Conservation (phyloP, 2,888 invertebrate genomes). For the Malthinus seriepunctatus region DNA sequence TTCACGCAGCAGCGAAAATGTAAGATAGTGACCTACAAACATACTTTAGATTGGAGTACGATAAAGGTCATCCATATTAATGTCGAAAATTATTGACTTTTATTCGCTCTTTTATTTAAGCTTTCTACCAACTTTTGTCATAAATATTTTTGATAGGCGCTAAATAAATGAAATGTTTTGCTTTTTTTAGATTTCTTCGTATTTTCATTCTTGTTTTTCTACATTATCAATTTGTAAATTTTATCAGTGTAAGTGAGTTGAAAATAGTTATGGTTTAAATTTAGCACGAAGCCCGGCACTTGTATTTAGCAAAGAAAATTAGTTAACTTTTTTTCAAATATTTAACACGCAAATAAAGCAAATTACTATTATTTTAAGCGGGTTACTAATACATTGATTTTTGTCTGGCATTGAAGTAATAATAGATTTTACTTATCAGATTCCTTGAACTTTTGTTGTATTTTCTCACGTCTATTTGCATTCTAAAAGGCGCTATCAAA, state of each 20-base stretch:
- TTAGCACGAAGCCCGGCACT: too few species aligned
- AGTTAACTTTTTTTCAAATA: too few species aligned
- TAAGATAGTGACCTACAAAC: conserved; percentile 24
- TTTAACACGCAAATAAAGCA: too few species aligned
- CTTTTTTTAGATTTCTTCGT: too few species aligned
- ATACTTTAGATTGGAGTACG: conserved; percentile 18
- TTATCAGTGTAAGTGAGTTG: too few species aligned
- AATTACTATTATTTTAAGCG: background rate
- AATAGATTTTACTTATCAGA: conserved; percentile 19
- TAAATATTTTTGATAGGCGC: background rate
- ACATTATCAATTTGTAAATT: too few species aligned
- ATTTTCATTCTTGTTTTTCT: too few species aligned
- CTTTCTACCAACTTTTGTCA: background rate
- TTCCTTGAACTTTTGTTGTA: conserved; percentile 22
- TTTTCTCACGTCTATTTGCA: conserved; percentile 7
- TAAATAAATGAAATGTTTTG: too few species aligned
- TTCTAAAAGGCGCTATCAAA: background rate
- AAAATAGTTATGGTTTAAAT: too few species aligned
- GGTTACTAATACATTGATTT: conserved; percentile 11
- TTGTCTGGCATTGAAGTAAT: conserved; percentile 9
- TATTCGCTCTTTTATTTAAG: background rate
- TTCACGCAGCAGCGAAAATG: conserved; percentile 11
- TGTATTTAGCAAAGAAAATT: too few species aligned
- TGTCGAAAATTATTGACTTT: too few species aligned
- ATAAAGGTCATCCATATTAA: conserved; percentile 3